Evolutionary conservation across 2,113 vertebrate species (phyloP).

Genomic region (Anseranas semipalmata): DNA sequence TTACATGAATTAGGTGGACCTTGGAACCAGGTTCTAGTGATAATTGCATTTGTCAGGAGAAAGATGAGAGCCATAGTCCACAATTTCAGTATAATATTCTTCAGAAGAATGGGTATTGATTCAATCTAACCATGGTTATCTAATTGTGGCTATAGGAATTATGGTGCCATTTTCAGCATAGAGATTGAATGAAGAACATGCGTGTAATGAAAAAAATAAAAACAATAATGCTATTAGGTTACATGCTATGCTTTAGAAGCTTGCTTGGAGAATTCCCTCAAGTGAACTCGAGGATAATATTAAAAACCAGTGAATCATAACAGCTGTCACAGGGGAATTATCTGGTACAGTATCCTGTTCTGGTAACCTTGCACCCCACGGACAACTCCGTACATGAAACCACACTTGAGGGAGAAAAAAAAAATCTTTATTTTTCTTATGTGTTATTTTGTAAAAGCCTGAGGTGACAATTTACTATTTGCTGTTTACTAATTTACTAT

Average conservation of each 20-base stretch:
- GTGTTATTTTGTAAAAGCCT: not conserved
- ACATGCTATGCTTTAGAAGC: not conserved
- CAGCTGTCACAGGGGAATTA: not conserved
- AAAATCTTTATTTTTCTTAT: not conserved
- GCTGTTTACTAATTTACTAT: too few relatives aligned
- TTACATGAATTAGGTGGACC: not conserved
- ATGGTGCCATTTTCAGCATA: not conserved
- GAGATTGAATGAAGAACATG: not conserved
- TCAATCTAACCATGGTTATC: not conserved
- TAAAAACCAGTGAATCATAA: constrained; percentile 17
- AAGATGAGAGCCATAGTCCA: not conserved
- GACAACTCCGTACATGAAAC: not conserved
- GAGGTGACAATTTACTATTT: not conserved
- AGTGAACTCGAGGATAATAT: not conserved
- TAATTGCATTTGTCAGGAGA: not conserved
- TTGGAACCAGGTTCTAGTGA: not conserved
- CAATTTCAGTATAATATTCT: not conserved
- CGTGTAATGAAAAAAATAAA: not conserved
- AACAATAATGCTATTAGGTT: not conserved
- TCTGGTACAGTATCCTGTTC: not conserved
- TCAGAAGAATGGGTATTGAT: not conserved
- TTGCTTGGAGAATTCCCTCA: not conserved
- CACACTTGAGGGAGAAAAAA: not conserved
- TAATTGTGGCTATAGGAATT: constrained; percentile 6
- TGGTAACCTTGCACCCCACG: not conserved